Evolutionary conservation across 2,113 vertebrate genomes (phyloP), one percentile per base, ranked within the genome.

Genomic region (Caranx ignobilis): DNA sequence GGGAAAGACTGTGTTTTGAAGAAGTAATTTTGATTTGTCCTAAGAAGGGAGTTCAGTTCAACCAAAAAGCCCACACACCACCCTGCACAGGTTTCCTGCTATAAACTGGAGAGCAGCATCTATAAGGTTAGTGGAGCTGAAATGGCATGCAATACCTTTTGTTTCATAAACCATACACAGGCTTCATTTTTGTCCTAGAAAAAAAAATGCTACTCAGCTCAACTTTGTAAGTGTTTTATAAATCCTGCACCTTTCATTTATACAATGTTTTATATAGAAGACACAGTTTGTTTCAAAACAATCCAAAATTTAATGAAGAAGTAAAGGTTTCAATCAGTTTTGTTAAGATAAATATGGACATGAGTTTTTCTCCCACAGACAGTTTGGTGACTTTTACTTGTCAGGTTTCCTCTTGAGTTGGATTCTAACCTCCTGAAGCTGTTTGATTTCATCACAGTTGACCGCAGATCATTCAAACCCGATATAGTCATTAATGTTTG

Each of bases 181-280:
- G n/a, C 55, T 71, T 48, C 3, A n/a, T 75, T 64, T 64, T 11
- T n/a, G 3, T 69, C n/a, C 32, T 4, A 43, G 13, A 19, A 41
- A 48, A 19, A 41, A 48, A 56, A 81, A 47, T 16, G 37, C 9
- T 56, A 66, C 70, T 41, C 8, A 56, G 31, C 61, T 69, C 7
- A 35, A 65, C 73, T 71, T 62, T 57, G 6, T 57, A 71, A 21
- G 59, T 43, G 18, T 83, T 89, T 79, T 79, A 15, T 79, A 84
- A 71, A 60, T 62, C 60, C 59, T n/a, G 9, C 19, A 61, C 48
- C 21, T 34, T 10, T 81, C 37, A 56, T 81, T 78, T 57, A 11
- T 71, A 84, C 11, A 10, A 43, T 61, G n/a, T 84, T 82, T 82
- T 82, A 12, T 75, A 48, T 48, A 64, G n/a, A 32, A 67, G 19